Base-by-base conservation (phyloP, 1,140 invertebrate genomes). In the Heliconius hermathena region DNA sequence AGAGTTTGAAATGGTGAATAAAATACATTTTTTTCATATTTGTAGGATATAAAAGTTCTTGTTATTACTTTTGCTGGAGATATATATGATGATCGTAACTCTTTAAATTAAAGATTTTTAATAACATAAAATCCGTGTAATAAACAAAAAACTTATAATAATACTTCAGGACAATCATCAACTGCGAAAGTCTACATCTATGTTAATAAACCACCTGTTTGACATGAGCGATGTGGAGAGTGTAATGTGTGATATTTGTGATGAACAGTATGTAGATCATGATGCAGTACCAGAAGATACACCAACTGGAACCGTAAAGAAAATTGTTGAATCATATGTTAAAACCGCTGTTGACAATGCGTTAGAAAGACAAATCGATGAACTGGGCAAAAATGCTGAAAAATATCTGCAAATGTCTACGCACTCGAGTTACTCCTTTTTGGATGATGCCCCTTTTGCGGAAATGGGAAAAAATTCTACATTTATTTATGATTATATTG, bases 181-280 rank as follows among this genome's bases (percentile, higher is more conserved):
- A 52, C 70, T 75, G 71, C 75, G 72, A 13, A 87, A 87, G 46
- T 92, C 90, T 11, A 89, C 92, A n/a, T 91, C 91, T 1, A 86
- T 88, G 78, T 90, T 90, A 78, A 91, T 92, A 41, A 91, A 87
- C 72, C 78, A 89, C 76, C 76, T 93, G 49, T 92, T 92, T 80
- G 91, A 93, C 75, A 90, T 92, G 87, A 93, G 89, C 71, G 88
- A 91, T 46, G 88, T 92, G 11, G 88, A 93, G 78, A 82, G 76
- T 38, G 82, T 76, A 18, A 36, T 36, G 33, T 36, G 33, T 36
- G 74, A 79, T 77, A 74, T 77, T 49, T 81, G 52, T 41, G 80
- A 87, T 46, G 80, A 87, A 57, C 54, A 57, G 49, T n/a, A 2
- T 13, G 22, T 66, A 66, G 60, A 66, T 29, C 60, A 66, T 66